These are phyloP conservation scores for Pagrus major DNA, from an alignment of 2,113 vertebrate species.

Conservation along the genomic window DNA sequence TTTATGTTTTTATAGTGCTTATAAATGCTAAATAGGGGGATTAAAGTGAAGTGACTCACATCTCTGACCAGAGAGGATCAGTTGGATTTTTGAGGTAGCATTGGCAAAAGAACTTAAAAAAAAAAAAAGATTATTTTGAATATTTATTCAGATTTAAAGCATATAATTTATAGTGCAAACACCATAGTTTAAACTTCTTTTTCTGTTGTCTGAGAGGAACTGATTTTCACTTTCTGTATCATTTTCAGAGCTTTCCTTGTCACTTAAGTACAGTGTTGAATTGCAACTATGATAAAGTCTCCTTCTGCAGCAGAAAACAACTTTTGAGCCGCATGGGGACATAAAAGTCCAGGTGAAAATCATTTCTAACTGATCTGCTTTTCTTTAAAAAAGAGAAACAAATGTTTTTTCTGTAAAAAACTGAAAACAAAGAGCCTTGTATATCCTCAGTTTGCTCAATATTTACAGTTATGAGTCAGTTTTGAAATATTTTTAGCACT, in stretches of 20 bases:
- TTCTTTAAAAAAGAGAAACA: no score
- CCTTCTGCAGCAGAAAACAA: constrained; percentile 8
- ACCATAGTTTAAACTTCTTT: neutral
- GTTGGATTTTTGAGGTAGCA: neutral
- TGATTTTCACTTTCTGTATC: neutral
- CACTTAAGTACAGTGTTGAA: neutral
- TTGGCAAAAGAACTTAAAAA: no score
- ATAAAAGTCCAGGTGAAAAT: neutral
- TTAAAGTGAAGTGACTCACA: neutral
- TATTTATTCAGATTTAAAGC: neutral
- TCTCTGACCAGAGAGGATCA: neutral
- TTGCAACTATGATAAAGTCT: constrained; percentile 4
- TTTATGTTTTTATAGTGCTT: neutral
- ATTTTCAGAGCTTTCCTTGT: neutral
- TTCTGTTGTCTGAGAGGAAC: neutral
- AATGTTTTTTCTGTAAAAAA: no score
- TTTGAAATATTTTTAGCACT: constrained; percentile 13
- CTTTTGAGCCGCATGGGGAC: neutral
- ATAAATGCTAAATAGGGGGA: neutral
- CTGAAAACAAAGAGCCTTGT: neutral
- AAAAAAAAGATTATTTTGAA: neutral
- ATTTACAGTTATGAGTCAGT: constrained; percentile 43
- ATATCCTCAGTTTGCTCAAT: neutral
- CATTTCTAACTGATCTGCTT: neutral
- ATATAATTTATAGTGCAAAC: neutral